A percentile compares a stretch with the other conserved stretches of the same genome.
These are phyloP conservation scores for Protobothrops mucrosquamatus DNA, from an alignment of 2,113 vertebrate species.

Conservation along the genomic window DNA sequence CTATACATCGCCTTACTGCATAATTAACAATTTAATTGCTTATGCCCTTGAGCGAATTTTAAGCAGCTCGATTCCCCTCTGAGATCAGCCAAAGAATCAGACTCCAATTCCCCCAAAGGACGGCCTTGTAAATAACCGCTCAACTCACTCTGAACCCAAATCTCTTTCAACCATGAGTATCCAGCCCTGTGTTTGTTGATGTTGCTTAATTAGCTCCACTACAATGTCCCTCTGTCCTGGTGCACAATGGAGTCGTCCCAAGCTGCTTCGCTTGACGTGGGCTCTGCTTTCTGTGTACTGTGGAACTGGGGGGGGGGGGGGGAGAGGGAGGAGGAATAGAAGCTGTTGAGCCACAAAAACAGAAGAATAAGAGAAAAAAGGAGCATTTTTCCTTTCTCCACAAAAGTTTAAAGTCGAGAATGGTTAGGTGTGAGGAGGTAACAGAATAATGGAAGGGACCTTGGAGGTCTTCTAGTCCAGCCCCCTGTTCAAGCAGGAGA, in stretches of 20 bases:
- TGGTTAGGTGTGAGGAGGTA: no score
- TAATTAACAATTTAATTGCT: not conserved
- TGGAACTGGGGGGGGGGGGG: no score
- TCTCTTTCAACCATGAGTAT: constrained; percentile 1
- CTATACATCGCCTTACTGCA: not conserved
- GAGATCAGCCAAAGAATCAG: not conserved
- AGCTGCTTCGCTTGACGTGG: not conserved
- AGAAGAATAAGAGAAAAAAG: not conserved
- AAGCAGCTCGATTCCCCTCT: not conserved
- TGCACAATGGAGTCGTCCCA: constrained; percentile 16
- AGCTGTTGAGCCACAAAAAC: not conserved
- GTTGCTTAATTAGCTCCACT: not conserved
- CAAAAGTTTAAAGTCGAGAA: not conserved
- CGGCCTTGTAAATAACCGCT: constrained; percentile 1
- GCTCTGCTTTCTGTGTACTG: no score
- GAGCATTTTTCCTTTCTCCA: not conserved
- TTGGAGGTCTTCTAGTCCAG: no score
- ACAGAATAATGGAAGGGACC: no score
- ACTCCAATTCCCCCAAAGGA: not conserved
- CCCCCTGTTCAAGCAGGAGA: no score
- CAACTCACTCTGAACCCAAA: not conserved
- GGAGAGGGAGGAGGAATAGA: not conserved
- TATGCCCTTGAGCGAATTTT: not conserved
- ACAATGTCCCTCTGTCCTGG: constrained; percentile 7
- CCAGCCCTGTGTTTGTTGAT: not conserved